Conservation (phyloP, 2,113 vertebrate genomes). For the Clarias macrocephalus region DNA sequence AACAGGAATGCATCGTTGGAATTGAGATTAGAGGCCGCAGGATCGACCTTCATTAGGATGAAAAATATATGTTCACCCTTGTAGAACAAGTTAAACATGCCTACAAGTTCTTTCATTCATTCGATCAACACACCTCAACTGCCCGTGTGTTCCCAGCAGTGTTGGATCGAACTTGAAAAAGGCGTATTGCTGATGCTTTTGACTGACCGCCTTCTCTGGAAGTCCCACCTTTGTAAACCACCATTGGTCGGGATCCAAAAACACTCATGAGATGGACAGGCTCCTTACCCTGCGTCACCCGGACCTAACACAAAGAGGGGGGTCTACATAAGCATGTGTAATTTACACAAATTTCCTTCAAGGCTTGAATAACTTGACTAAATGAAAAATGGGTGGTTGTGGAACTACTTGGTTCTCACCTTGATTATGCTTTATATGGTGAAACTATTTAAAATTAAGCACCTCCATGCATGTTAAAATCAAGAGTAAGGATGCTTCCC, state of each 20-base stretch:
- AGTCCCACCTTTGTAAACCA: conserved; percentile 85
- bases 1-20: conserved; percentile 87
- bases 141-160: conserved; percentile 79
- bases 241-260: conserved; percentile 82
- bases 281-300: conserved; percentile 88
- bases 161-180: conserved; percentile 87
- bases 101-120: neutral
- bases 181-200: conserved; percentile 67
- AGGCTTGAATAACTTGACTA: neutral
- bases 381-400: neutral
- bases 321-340: neutral
- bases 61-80: neutral
- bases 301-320: conserved; percentile 70
- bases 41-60: conserved; percentile 70
- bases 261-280: conserved; percentile 86
- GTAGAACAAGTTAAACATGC: neutral
- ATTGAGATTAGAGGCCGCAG: conserved; percentile 78
- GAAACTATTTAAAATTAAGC: neutral
- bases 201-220: conserved; percentile 81
- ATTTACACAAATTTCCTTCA: neutral
- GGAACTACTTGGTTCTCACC: neutral
- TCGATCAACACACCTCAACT: conserved; percentile 76
- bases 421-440: neutral
- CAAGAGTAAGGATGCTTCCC: neutral
- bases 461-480: neutral